phyloP scores from a whole-genome alignment of 2,797 vertebrate species.

The Xiphorhynchus erythropygius region DNA sequence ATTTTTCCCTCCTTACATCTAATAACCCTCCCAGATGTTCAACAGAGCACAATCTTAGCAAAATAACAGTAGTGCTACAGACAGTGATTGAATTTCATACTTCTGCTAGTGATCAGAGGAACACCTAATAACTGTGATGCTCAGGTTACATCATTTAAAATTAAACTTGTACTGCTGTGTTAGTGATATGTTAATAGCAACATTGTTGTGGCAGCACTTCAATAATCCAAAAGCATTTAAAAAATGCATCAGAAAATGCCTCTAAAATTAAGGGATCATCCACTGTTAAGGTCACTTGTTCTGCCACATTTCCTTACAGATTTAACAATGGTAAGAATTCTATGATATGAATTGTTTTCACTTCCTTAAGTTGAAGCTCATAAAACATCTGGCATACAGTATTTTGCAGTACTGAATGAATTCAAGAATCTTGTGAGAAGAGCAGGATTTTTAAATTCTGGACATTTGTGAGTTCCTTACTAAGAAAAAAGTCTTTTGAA shows the following conservation, averaged over 20 bases:
- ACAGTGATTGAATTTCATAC: neutral
- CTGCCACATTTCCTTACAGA: neutral
- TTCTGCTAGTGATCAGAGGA: neutral
- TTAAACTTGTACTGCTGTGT: neutral
- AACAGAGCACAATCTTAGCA: neutral
- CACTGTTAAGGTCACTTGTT: neutral
- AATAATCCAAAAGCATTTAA: neutral
- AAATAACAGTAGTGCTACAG: neutral
- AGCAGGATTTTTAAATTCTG: neutral
- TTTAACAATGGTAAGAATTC: neutral
- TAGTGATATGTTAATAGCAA: neutral
- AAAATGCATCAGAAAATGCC: neutral
- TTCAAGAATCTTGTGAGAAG: neutral
- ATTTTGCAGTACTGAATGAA: neutral
- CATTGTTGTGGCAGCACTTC: neutral
- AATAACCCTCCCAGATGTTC: neutral
- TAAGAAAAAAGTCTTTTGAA: neutral
- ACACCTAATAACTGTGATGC: neutral
- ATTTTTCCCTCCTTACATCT: neutral
- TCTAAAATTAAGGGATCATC: neutral
- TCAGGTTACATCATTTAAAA: neutral
- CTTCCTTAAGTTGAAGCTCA: neutral
- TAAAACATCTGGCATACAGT: neutral
- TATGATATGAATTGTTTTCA: neutral
- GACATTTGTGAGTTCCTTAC: neutral